These are phyloP conservation scores for Agrochola lychnidis DNA, from an alignment of 2,888 invertebrate genomes.

Conservation along the genomic window DNA sequence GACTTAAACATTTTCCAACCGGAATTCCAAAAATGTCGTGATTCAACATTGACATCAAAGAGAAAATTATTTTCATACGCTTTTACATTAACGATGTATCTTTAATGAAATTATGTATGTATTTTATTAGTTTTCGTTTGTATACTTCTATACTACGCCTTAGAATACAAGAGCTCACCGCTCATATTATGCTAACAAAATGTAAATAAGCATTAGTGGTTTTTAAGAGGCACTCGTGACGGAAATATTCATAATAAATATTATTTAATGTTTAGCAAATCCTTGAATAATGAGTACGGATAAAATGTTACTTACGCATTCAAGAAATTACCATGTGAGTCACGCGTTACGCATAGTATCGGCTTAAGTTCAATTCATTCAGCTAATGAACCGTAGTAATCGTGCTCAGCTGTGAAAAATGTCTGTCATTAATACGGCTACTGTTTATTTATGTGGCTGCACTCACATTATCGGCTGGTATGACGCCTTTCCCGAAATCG, in stretches of 20 bases:
- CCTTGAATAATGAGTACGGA: conserved; percentile 45
- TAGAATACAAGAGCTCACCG: conserved; percentile 40
- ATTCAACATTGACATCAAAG: conserved; percentile 32
- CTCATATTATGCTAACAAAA: conserved; percentile 36
- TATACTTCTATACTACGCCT: not conserved
- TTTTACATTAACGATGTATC: conserved; percentile 17
- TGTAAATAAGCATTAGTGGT: conserved; percentile 44
- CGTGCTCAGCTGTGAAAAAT: conserved; percentile 75
- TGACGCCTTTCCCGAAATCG: conserved; percentile 84
- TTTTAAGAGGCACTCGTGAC: conserved; percentile 32
- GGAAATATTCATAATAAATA: conserved; percentile 49
- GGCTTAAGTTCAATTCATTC: conserved; percentile 64
- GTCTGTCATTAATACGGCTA: conserved; percentile 75
- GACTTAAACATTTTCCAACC: conserved; percentile 34
- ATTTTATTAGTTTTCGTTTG: conserved; percentile 31
- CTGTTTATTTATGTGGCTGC: conserved; percentile 77
- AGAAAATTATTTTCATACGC: conserved; percentile 13
- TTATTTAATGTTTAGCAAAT: conserved; percentile 43
- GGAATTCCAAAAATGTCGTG: conserved; percentile 46
- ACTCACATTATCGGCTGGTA: conserved; percentile 76
- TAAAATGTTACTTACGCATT: conserved; percentile 38
- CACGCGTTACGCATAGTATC: conserved; percentile 55
- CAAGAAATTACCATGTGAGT: conserved; percentile 54
- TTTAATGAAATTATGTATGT: conserved; percentile 13
- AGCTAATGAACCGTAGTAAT: conserved; percentile 75